Evolutionary conservation across 2,113 vertebrate species (phyloP), one percentile per base, ranked within the genome.

Genomic region (Sterna hirundo): DNA sequence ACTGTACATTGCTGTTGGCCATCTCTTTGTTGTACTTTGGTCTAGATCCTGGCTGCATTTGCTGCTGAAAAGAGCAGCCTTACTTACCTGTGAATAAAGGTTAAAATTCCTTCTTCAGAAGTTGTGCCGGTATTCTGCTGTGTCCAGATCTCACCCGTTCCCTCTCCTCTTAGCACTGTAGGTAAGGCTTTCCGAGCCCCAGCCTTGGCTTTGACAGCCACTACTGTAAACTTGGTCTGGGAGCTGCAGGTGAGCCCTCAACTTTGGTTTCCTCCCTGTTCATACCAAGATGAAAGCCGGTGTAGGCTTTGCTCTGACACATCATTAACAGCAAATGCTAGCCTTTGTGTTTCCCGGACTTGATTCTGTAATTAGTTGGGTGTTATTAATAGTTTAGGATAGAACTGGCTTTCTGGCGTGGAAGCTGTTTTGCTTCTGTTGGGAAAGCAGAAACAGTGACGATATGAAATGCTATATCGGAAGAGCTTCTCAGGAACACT

Each of bases 61-160:
- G 47, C 47, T 85, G 44, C 46, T 61, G 51, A 44, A 58, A 81
- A 70, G 9, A 83, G 55, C 54, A 94, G 74, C 82, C 23, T n/a
- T 38, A 3, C 55, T 88, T 86, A 26, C 11, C 58, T 77, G 44
- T 76, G 36, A 93, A 79, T 95, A 96, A 96, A 97, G 10, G 66
- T 94, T 93, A 6, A n/a, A 15, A 27, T 58, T 38, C 20, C 15
- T 65, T 60, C 70, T 76, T 75, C 11, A n/a, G 3, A 49, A 16
- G 36, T 4, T 44, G 82, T 74, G 54, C 9, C 1, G 3, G 2
- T 40, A 38, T 42, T 71, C 16, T 64, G 42, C 51, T 93, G 23
- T n/a, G 55, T 81, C 15, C 38, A 19, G 30, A 2, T 18, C 55
- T 51, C 10, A 14, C 11, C 23, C 2, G 0, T 61, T 62, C 32